Evolutionary conservation across 2,888 invertebrate species (phyloP), one percentile per base, ranked within the genome.

Genomic region (Parnassius glacialis): DNA sequence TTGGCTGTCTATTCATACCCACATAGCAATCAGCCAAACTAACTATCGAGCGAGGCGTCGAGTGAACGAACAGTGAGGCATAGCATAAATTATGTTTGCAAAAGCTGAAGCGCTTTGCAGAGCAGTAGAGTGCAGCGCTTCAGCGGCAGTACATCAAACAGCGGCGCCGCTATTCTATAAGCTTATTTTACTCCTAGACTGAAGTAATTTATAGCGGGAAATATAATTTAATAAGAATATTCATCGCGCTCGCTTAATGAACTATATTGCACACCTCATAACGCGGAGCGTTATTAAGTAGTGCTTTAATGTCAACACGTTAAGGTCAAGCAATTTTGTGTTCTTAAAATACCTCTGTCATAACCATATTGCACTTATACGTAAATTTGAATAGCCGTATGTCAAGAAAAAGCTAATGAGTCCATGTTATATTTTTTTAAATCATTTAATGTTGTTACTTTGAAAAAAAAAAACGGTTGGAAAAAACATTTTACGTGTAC

Each of bases 11-110:
- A 59, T 59, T 51, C 53, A 54, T 45, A 51, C 59, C 13, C 52
- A 52, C 48, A 56, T 56, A 58, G 57, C 62, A 66, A 64, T 64
- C 64, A 62, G 50, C 47, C 55, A 52, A 54, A 50, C 41, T 58
- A 61, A 59, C 59, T 59, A 64, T 61, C 44, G 61, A 59, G 52
- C 34, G 43, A 20, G 51, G 54, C 54, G 54, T 54, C 16, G 34
- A 59, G 59, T 58, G 58, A 43, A 13, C 57, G 53, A 58, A 55
- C 44, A 62, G 57, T 62, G 57, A 47, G 53, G 53, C 41, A 59
- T 48, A 57, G 59, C 57, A 62, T 64, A 59, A 64, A 64, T 64
- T 59, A 62, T 57, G 61, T 66, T 66, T 62, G 62, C 50, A 62
- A 50, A 51, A 62, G 58, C 58, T 55, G 50, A 53, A 62, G 62